A percentile compares a stretch with the other conserved stretches of the same genome.
Evolutionary conservation across 2,888 invertebrate genomes (phyloP).

Genomic region (Hypomecis atomaria): DNA sequence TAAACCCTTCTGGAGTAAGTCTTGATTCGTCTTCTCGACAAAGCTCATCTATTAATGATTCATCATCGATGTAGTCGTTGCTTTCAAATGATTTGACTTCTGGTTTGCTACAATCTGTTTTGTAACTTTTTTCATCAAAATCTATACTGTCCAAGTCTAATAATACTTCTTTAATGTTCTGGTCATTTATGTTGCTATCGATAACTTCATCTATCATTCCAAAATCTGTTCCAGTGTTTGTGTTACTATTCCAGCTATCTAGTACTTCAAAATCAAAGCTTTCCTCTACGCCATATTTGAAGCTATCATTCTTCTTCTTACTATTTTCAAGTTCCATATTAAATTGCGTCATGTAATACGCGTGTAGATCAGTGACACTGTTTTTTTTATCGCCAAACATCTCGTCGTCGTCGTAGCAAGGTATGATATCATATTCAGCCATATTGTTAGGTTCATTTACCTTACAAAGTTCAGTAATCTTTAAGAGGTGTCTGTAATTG

Average conservation of each 20-base stretch:
- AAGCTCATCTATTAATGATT: constrained; percentile 77
- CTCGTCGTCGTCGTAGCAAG: constrained; percentile 70
- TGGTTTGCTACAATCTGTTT: constrained; percentile 55
- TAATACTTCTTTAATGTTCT: constrained; percentile 78
- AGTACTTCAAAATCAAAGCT: constrained; percentile 78
- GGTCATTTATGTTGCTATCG: constrained; percentile 71
- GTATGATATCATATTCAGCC: constrained; percentile 76
- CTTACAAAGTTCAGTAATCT: constrained; percentile 76
- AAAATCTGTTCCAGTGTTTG: constrained; percentile 58
- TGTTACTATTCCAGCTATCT: constrained; percentile 61
- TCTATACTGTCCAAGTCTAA: constrained; percentile 76
- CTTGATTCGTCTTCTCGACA: constrained; percentile 78
- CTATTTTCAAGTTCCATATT: constrained; percentile 79
- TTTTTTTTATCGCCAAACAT: constrained; percentile 70
- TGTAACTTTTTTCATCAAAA: constrained; percentile 68
- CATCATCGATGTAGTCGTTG: constrained; percentile 79
- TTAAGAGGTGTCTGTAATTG: constrained; percentile 67
- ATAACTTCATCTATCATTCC: constrained; percentile 74
- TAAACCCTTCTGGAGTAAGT: constrained; percentile 68
- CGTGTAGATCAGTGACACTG: constrained; percentile 74
- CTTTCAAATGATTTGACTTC: constrained; percentile 55
- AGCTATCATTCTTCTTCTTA: constrained; percentile 64
- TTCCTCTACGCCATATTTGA: constrained; percentile 73
- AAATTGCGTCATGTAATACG: constrained; percentile 81
- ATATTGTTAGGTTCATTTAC: constrained; percentile 77